Conservation (phyloP, 2,113 vertebrate genomes). For the Rhea pennata region DNA sequence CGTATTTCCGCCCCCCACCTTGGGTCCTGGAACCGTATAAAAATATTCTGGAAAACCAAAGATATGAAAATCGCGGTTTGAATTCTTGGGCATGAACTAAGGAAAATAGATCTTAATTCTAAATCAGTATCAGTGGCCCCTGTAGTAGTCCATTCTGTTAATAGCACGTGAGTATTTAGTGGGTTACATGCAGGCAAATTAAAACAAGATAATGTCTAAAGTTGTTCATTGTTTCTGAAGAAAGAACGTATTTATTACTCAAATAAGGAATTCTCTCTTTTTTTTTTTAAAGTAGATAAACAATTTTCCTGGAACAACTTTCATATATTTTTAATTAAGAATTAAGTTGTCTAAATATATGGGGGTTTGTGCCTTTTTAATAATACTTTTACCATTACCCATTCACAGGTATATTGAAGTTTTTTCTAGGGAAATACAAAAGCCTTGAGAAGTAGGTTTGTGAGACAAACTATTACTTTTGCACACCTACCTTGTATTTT, state of each 20-base stretch:
- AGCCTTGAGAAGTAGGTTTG: background rate
- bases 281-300: background rate
- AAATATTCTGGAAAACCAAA: background rate
- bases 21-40: background rate
- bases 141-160: background rate
- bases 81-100: background rate
- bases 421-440: background rate
- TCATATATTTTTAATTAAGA: slow-evolving; percentile 46
- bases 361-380: slow-evolving; percentile 55
- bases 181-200: background rate
- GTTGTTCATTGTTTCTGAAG: slow-evolving; percentile 47
- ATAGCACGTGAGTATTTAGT: background rate
- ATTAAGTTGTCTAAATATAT: slow-evolving; percentile 34
- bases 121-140: background rate
- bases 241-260: background rate
- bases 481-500: background rate
- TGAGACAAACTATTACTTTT: background rate
- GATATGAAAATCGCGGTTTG: background rate
- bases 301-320: slow-evolving; percentile 44
- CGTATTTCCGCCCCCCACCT: background rate
- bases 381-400: slow-evolving; percentile 37
- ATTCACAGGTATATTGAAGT: background rate
- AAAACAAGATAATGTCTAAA: slow-evolving; percentile 3
- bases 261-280: slow-evolving; percentile 22
- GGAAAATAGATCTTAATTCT: background rate